Conservation (phyloP, 2,113 vertebrate genomes). For the Oryctolagus cuniculus region mOryCun1.1 NC_091436.1:19055001-19055500, state of each 20-base stretch:
- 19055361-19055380: not conserved
- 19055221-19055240: not conserved
- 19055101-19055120: not conserved
- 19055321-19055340: not conserved
- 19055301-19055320: not conserved
- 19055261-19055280: not conserved
- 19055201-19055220: not conserved
- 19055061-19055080: not conserved
- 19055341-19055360: not conserved
- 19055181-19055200: not conserved
- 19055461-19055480: not conserved
- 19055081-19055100: not conserved
- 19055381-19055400: not conserved
- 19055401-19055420: not conserved
- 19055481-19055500: not conserved
- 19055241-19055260: not conserved
- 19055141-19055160: not conserved
- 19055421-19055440: not conserved
- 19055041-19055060: not conserved
- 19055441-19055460: not conserved
- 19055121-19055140: not conserved
- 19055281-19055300: not conserved
- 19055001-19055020: not conserved
- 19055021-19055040: not conserved
- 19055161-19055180: accelerated